These are phyloP conservation scores for Gila orcuttii DNA, from an alignment of 2,113 vertebrate species.

Conservation along the genomic window DNA sequence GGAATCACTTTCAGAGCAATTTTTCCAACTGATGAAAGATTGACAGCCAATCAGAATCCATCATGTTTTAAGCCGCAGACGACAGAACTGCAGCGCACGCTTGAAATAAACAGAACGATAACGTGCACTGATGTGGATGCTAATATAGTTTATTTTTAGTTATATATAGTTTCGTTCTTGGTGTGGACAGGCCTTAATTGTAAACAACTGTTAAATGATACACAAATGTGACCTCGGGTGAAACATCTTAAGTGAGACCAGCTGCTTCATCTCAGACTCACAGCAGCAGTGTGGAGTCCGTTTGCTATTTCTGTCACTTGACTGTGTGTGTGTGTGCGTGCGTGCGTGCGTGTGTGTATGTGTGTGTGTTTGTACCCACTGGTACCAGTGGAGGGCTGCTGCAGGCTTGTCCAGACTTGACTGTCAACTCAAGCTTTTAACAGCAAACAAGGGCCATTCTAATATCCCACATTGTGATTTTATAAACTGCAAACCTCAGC, in stretches of 20 bases:
- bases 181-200: too few relatives aligned
- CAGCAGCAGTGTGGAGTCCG: not conserved
- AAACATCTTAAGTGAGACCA: not conserved
- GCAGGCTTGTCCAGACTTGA: not conserved
- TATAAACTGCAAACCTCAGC: not conserved
- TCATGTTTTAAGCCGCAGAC: too few relatives aligned
- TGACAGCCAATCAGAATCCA: too few relatives aligned
- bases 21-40: too few relatives aligned
- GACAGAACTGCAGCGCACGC: too few relatives aligned
- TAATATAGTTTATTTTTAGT: too few relatives aligned
- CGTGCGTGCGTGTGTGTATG: too few relatives aligned
- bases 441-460: not conserved
- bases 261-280: slow-evolving; percentile 3
- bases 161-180: too few relatives aligned
- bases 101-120: too few relatives aligned
- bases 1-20: too few relatives aligned
- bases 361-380: not conserved
- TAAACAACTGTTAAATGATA: too few relatives aligned
- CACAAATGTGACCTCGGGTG: not conserved
- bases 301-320: slow-evolving; percentile 3
- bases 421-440: not conserved
- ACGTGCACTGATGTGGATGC: too few relatives aligned
- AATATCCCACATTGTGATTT: not conserved
- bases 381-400: not conserved
- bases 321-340: not conserved